Evolutionary conservation across 1,140 invertebrate species (phyloP).

Genomic region (Sipha flava): DNA sequence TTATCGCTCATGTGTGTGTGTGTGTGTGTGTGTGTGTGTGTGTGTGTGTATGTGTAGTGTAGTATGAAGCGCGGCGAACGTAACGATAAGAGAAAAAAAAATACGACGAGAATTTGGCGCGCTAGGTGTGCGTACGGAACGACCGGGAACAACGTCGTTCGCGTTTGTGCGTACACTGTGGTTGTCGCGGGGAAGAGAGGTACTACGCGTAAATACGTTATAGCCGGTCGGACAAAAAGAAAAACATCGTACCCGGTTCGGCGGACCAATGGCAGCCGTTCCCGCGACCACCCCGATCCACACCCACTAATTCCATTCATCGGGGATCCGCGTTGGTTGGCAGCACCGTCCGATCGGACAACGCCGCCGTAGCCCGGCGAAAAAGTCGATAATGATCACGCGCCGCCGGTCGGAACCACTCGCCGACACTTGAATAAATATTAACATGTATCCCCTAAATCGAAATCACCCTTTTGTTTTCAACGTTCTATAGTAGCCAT

Average conservation of each 20-base stretch:
- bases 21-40: no score
- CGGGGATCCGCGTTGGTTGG: background rate
- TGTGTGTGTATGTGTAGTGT: no score
- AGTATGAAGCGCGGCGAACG: no score
- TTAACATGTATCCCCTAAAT: no score
- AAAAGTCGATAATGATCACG: conserved; percentile 3
- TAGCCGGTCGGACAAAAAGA: conserved; percentile 2
- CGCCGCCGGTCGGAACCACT: background rate
- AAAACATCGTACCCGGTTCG: background rate
- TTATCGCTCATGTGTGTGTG: no score
- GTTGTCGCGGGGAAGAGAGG: background rate
- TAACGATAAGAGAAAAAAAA: background rate
- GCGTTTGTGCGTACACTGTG: background rate
- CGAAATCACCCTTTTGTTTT: no score
- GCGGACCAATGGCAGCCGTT: conserved; percentile 10
- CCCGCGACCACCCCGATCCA: conserved; percentile 12
- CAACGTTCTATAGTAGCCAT: no score
- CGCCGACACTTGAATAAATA: no score
- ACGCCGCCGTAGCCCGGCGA: background rate
- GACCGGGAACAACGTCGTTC: conserved; percentile 8
- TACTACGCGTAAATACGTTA: background rate
- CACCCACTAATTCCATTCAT: background rate
- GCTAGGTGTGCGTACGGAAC: conserved; percentile 12
- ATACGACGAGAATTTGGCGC: conserved; percentile 15
- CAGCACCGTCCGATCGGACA: background rate